phyloP scores from a whole-genome alignment of 2,113 vertebrate genomes.

The Tupaia chinensis region DNA sequence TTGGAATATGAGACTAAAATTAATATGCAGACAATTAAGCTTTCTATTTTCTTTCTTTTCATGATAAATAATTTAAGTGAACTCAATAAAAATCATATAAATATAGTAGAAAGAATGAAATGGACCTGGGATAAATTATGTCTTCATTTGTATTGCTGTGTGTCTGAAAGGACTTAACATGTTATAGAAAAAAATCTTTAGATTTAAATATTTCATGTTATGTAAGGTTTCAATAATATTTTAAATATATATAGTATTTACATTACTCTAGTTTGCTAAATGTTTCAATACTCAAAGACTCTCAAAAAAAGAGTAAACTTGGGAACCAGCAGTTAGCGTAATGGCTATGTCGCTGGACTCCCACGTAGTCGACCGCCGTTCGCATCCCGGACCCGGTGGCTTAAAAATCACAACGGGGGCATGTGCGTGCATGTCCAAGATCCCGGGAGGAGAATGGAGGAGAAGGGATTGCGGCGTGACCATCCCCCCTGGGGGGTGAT shows the following conservation, averaged over 20 bases:
- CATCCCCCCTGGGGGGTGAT: too few relatives aligned
- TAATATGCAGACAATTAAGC: not conserved
- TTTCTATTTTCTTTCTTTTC: not conserved
- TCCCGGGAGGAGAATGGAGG: too few relatives aligned
- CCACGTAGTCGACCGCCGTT: too few relatives aligned
- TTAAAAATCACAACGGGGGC: too few relatives aligned
- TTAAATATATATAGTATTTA: not conserved
- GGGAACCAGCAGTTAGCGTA: too few relatives aligned
- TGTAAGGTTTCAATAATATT: not conserved
- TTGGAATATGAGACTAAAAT: not conserved
- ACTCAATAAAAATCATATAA: not conserved
- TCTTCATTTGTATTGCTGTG: not conserved
- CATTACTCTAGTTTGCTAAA: not conserved
- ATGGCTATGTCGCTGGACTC: too few relatives aligned
- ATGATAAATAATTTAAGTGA: not conserved
- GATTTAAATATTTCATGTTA: not conserved
- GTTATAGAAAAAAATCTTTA: not conserved
- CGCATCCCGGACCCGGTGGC: too few relatives aligned
- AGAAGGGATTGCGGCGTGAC: too few relatives aligned
- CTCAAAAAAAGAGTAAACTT: not conserved
- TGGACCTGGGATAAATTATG: not conserved
- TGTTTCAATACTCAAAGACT: not conserved
- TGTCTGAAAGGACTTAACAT: not conserved
- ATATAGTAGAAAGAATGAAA: not conserved
- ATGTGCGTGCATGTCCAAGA: rapidly evolving